Evolutionary conservation across 2,888 invertebrate species (phyloP).

Genomic region (Lithophane leautieri): DNA sequence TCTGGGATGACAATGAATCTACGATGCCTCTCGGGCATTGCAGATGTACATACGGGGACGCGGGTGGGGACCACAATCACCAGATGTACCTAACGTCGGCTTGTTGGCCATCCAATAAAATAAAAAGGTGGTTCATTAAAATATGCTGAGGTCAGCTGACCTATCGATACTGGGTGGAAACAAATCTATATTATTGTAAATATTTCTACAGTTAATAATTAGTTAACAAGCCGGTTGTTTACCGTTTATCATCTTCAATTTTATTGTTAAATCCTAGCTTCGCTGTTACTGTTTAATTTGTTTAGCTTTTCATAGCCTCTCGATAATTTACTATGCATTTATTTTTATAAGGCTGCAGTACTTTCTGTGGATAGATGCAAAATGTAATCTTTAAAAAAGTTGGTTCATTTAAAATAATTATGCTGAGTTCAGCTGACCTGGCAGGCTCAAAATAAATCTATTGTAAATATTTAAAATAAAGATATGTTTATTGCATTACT

Average conservation of each 20-base stretch:
- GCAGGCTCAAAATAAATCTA: no score
- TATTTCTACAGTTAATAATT: slow-evolving; percentile 74
- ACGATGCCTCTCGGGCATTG: background rate
- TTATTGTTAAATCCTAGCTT: slow-evolving; percentile 44
- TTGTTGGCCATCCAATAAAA: background rate
- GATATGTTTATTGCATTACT: no score
- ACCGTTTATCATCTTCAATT: slow-evolving; percentile 64
- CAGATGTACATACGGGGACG: background rate
- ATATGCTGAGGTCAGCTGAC: slow-evolving; percentile 41
- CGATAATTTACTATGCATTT: slow-evolving; percentile 30
- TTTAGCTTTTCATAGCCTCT: slow-evolving; percentile 35
- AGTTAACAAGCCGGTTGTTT: slow-evolving; percentile 65
- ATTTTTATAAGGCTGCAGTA: slow-evolving; percentile 19
- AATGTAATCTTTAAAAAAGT: no score
- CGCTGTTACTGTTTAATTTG: slow-evolving; percentile 45
- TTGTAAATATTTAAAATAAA: no score
- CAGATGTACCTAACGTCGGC: background rate
- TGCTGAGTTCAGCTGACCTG: no score
- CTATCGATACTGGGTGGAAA: slow-evolving; percentile 65
- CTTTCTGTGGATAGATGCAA: background rate
- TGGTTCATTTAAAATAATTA: no score
- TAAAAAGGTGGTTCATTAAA: slow-evolving; percentile 36
- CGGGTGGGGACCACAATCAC: background rate
- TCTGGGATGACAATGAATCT: background rate
- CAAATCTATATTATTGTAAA: slow-evolving; percentile 70